Evolutionary conservation across 2,113 vertebrate species (phyloP).

Genomic region (Prietella phreatophila): DNA sequence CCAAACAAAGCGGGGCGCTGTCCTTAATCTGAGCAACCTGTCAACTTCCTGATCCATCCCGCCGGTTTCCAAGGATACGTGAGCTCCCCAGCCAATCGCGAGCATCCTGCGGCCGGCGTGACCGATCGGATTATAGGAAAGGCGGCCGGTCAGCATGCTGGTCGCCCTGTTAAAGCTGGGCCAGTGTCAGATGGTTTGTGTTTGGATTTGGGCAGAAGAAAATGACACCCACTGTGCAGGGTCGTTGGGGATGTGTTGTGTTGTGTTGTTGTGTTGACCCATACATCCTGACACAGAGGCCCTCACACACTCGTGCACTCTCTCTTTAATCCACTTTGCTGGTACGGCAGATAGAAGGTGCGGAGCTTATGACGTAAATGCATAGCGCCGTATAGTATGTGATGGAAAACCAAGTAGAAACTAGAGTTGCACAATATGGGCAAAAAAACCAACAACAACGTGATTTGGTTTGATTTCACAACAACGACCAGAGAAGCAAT

Average conservation of each 20-base stretch:
- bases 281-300: background rate
- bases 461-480: background rate
- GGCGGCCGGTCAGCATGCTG: slow-evolving; percentile 50
- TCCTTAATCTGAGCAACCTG: slow-evolving; percentile 60
- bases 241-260: slow-evolving; percentile 18
- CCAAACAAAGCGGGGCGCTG: slow-evolving; percentile 53
- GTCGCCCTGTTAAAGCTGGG: slow-evolving; percentile 48
- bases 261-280: slow-evolving; percentile 27
- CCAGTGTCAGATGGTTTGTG: slow-evolving; percentile 42
- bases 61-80: slow-evolving; percentile 59
- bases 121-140: slow-evolving; percentile 60
- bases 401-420: background rate
- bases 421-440: background rate
- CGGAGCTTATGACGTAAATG: background rate
- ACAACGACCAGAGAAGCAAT: background rate
- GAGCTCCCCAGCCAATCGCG: slow-evolving; percentile 50
- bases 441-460: background rate
- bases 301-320: background rate
- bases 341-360: background rate
- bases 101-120: slow-evolving; percentile 38
- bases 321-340: background rate
- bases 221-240: slow-evolving; percentile 14
- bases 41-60: slow-evolving; percentile 57
- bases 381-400: background rate
- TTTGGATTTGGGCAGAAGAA: slow-evolving; percentile 44